These are phyloP conservation scores for Drosophila birchii DNA, from an alignment of 2,888 invertebrate genomes.

Conservation along the genomic window DNA sequence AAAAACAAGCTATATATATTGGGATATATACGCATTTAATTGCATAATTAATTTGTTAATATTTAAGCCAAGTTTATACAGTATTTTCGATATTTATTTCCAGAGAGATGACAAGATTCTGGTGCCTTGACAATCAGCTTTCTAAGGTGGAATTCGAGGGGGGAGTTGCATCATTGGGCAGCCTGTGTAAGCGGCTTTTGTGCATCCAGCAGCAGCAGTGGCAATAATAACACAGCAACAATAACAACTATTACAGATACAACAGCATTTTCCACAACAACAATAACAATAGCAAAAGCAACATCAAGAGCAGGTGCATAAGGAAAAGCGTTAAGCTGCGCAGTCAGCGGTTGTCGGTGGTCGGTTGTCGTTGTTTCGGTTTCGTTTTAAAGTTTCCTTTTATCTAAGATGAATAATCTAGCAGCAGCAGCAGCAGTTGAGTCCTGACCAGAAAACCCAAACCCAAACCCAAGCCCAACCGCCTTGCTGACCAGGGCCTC, in stretches of 20 bases:
- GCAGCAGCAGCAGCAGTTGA: constrained; percentile 36
- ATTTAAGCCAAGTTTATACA: neutral
- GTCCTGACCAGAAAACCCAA: constrained; percentile 10
- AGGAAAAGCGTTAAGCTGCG: constrained; percentile 42
- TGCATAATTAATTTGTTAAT: neutral
- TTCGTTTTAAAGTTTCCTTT: constrained; percentile 47
- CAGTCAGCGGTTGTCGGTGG: constrained; percentile 45
- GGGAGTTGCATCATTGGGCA: constrained; percentile 32
- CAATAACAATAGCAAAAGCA: neutral
- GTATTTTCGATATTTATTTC: neutral
- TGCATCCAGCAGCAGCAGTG: constrained; percentile 43
- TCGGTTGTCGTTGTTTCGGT: constrained; percentile 36
- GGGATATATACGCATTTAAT: neutral
- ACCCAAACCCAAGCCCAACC: neutral
- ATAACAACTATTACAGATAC: constrained; percentile 3
- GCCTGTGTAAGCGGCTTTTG: constrained; percentile 69
- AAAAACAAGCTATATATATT: neutral
- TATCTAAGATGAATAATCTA: constrained; percentile 72
- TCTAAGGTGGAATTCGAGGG: neutral
- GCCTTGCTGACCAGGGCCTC: neutral
- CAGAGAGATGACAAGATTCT: neutral
- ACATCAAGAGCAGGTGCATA: constrained; percentile 29
- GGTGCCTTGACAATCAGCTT: constrained; percentile 63
- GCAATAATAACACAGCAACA: constrained; percentile 10
- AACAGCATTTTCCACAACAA: constrained; percentile 9